These are phyloP conservation scores for Hofmannophila pseudospretella DNA, from an alignment of 2,888 invertebrate genomes.

Conservation along the genomic window DNA sequence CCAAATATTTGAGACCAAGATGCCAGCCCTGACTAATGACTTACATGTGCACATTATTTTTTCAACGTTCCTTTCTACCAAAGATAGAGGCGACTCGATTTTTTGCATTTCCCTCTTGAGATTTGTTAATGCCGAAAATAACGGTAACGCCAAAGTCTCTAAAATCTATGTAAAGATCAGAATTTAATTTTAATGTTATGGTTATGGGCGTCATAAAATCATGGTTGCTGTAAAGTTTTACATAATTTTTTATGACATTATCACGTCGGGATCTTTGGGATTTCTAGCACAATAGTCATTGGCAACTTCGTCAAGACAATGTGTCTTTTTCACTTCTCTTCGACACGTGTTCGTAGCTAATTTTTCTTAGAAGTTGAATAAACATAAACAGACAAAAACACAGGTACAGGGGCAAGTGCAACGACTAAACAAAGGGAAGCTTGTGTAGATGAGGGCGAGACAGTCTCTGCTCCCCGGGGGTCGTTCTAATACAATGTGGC, in stretches of 20 bases:
- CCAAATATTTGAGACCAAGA: conserved; percentile 63
- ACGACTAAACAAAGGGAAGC: conserved; percentile 42
- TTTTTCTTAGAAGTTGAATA: conserved; percentile 44
- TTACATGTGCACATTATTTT: conserved; percentile 58
- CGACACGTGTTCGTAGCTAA: conserved; percentile 50
- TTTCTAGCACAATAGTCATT: conserved; percentile 29
- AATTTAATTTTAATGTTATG: not conserved
- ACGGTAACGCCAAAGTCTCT: not conserved
- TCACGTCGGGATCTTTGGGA: conserved; percentile 27
- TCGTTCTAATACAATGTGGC: conserved; percentile 50
- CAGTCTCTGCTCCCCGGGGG: conserved; percentile 47
- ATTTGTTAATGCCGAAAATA: not conserved
- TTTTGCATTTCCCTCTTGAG: conserved; percentile 25
- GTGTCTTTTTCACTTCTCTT: conserved; percentile 17
- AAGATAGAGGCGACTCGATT: conserved; percentile 28
- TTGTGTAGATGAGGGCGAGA: conserved; percentile 26
- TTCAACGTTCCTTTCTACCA: conserved; percentile 27
- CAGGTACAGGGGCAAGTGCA: conserved; percentile 61
- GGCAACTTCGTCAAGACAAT: conserved; percentile 29
- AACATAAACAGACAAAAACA: conserved; percentile 37
- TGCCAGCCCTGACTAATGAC: conserved; percentile 63
- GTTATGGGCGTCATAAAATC: conserved; percentile 17
- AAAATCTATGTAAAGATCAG: too few relatives aligned
- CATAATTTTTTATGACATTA: conserved; percentile 1
- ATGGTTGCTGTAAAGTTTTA: conserved; percentile 8